Evolutionary conservation across 2,797 vertebrate species (phyloP), one percentile per base, ranked within the genome.

Genomic region (Dromococcyx pavoninus): DNA sequence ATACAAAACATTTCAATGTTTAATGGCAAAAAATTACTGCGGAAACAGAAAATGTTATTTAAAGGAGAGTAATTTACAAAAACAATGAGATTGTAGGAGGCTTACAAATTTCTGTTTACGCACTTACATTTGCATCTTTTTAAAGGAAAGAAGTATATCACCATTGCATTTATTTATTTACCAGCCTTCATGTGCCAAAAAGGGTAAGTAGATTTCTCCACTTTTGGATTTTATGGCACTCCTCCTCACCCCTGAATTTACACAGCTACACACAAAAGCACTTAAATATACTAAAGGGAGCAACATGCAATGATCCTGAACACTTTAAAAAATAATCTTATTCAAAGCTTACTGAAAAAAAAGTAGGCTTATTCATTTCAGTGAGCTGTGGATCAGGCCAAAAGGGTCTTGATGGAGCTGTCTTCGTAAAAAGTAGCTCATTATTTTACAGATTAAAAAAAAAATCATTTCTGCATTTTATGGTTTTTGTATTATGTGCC

Each of bases 401-500:
- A 76, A 93, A 79, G 60, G 37, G 33, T 93, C 84, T 44, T 41
- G 22, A 75, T 58, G 89, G 27, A 30, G 43, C 17, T 56, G 39
- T 43, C 53, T 76, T 78, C 57, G 67, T 43, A 81, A 73, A 89
- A 91, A 10, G 7, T 11, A 89, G 58, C 8, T 89, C 48, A 60
- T 74, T 93, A 81, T 53, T 83, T 83, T 57, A 79, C 64, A 86
- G 35, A 50, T 87, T 71, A 85, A 87, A 91, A 70, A 60, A 2
- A 4, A n/a, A n/a, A n/a, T n/a, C n/a, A n/a, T n/a, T n/a, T n/a
- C 12, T 0, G 0, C 12, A 60, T 54, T 61, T 74, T 60, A 30
- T 23, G 5, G 13, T 72, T 80, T n/a, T 56, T 66, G 12, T n/a
- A 44, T 44, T 35, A 65, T 22, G 23, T 56, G 39, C 13, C 37